Conservation (phyloP, 2,797 vertebrate species). For the Pipistrellus nathusii region DNA sequence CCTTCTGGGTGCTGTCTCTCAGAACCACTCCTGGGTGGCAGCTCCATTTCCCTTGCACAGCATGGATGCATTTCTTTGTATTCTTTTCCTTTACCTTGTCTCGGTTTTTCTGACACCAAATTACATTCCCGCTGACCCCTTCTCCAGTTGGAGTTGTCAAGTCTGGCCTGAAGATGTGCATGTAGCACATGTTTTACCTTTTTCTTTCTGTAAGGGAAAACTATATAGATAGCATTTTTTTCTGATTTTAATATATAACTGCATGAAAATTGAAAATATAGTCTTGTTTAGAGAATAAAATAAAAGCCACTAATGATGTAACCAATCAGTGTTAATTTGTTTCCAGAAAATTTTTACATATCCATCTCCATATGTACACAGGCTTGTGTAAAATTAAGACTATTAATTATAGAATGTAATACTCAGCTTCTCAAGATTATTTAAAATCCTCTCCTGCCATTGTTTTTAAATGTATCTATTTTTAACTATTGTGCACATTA, state of each 20-base stretch:
- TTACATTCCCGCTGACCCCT: not conserved
- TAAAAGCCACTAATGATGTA: not conserved
- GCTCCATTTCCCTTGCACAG: not conserved
- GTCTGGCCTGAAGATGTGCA: not conserved
- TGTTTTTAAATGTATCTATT: not conserved
- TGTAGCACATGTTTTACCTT: not conserved
- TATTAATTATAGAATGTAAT: constrained; percentile 31
- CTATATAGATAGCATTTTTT: not conserved
- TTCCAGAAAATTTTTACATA: not conserved
- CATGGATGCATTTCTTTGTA: not conserved
- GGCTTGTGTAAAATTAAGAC: constrained; percentile 24
- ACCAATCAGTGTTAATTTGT: not conserved
- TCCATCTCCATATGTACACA: not conserved
- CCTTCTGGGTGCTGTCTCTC: not conserved
- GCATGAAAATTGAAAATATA: not conserved
- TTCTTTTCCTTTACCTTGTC: not conserved
- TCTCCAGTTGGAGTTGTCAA: not conserved
- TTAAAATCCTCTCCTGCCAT: not conserved
- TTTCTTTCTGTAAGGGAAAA: not conserved
- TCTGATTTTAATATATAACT: not conserved
- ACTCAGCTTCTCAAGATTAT: constrained; percentile 36
- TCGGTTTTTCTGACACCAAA: not conserved
- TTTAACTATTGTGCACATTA: not conserved
- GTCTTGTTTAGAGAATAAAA: not conserved
- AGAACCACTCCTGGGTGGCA: not conserved